Base-by-base conservation (phyloP, 2,797 vertebrate genomes). In the Ataeniobius toweri region DNA sequence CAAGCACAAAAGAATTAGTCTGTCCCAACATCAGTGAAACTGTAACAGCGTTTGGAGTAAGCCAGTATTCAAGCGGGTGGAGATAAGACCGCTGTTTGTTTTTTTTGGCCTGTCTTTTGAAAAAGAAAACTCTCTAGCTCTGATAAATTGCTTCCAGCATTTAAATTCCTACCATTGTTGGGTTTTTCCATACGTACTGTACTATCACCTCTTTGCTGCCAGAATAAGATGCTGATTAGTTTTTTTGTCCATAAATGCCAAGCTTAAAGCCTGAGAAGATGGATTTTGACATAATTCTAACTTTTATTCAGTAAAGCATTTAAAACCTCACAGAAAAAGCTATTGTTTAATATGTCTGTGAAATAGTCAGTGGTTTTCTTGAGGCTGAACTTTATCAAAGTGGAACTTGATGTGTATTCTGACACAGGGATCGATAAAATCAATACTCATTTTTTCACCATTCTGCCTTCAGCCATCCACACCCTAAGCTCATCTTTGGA, bases 351-450 rank as follows among this genome's bases (percentile, higher is more conserved):
- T 24, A 68, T 10, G 65, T 44, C 22, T 68, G 31, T 71, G 26
- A 44, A 16, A 12, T 28, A 39, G 76, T 65, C 51, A n/a, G 10
- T 75, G 44, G 65, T 84, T 72, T 79, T 77, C 9, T 59, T 31
- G n/a, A 44, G 39, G 80, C 59, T 63, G 65, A 18, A 58, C 76
- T 71, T 78, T 65, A 78, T 70, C 68, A 69, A 67, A 53, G 13
- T 77, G 77, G 53, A 79, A 41, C 61, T 78, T 81, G 77, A 80
- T 80, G 77, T 79, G 28, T 71, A 56, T 74, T 79, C 74, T 78
- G 78, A 83, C 58, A 31, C 67, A 9, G 6, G 5, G 59, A 80
- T 90, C 85, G 31, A 80, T 89, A 56, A 44, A 75, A 91, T 91
- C 88, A 85, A 86, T 89, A 77, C 8, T 80, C 44, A 51, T 46